Base-by-base conservation (phyloP, 53 echinoderm and acorn worm genomes). In the Mesocentrotus franciscanus region DNA sequence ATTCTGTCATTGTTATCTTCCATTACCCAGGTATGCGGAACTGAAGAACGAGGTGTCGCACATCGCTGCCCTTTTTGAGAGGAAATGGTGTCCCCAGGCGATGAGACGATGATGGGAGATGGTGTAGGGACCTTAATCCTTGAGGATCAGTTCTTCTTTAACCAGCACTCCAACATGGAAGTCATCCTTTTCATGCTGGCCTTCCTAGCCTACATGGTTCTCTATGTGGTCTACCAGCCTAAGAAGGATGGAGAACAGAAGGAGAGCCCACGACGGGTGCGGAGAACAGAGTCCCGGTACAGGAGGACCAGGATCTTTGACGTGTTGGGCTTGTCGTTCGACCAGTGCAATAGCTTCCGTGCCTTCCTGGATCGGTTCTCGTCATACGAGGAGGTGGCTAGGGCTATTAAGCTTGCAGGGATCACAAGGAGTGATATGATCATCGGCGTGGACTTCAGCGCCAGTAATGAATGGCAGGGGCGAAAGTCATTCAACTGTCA, bases 381-480 rank as follows among this genome's bases (percentile, higher is more conserved):
- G 33, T 96, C 96, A 14, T 99, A 97, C 49, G 98, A 97, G 66
- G 96, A 99, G 92, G 97, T 99, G 49, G 97, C 96, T 0, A 78
- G 94, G 84, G 98, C 99, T n/a, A 97, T 99, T 75, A 99, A 99
- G 91, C 96, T 96, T 62, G 96, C 99, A 4, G 99, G 99, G 81
- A 93, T 99, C 85, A 92, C 97, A 12, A 96, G 95, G 59, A 97
- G 99, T 32, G 97, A 99, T 60, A 93, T 99, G 84, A 98, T 99
- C 84, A 97, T 99, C 36, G 99, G 97, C 36, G 92, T 99, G 22
- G 99, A 99, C 85, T 99, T 99, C 94, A 99, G 98, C 33, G 99
- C 99, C 60, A 99, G 99, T 91, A 99, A 99, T 58, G 99, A 99
- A 94, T 99, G 99, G 99, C 99, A 99, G 79, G 99, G 99, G 9